Evolutionary conservation across 2,113 vertebrate genomes (phyloP).

Genomic region (Macrotus californicus): DNA sequence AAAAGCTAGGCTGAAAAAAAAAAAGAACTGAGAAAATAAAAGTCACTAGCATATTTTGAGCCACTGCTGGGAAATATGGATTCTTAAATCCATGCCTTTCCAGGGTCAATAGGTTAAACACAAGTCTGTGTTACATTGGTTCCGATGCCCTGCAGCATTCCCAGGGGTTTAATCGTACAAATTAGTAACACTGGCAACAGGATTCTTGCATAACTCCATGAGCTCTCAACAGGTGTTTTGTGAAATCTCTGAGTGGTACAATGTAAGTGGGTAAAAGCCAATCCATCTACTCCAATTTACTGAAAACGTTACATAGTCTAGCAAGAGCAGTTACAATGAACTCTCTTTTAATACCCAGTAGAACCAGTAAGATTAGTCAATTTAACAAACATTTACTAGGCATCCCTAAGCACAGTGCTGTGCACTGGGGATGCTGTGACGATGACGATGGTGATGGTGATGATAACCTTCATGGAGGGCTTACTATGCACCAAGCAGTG

Average conservation of each 20-base stretch:
- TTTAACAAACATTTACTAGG: neutral
- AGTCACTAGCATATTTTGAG: neutral
- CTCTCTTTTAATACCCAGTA: neutral
- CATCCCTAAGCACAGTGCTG: neutral
- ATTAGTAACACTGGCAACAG: neutral
- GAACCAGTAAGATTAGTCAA: neutral
- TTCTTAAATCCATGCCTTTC: neutral
- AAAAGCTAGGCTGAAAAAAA: neutral
- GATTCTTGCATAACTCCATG: neutral
- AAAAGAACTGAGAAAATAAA: neutral
- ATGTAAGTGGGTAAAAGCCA: neutral
- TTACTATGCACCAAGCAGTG: neutral
- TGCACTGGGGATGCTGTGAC: neutral
- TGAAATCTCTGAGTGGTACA: neutral
- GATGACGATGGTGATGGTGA: fast-evolving
- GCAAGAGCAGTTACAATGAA: neutral
- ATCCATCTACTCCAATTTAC: neutral
- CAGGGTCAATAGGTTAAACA: slow-evolving; percentile 37
- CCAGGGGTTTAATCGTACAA: slow-evolving; percentile 16
- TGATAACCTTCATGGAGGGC: neutral
- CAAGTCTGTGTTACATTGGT: neutral
- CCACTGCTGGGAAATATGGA: neutral
- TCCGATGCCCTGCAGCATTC: neutral
- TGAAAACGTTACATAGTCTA: neutral
- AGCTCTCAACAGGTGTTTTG: neutral